Evolutionary conservation across 1,140 invertebrate species (phyloP), one percentile per base, ranked within the genome.

Genomic region (Mamestra configurata): DNA sequence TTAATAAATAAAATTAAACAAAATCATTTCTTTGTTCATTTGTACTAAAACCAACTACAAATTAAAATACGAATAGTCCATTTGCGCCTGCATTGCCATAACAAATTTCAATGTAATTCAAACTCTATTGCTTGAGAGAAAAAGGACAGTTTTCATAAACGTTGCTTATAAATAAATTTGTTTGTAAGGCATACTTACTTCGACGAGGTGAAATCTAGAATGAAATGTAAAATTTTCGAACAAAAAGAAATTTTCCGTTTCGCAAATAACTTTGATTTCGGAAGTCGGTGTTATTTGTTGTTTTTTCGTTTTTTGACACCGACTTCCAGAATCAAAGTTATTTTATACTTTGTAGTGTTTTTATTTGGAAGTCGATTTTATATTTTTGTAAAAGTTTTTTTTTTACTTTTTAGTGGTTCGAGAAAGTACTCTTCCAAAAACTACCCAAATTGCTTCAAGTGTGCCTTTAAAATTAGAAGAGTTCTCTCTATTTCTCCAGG

Each of bases 11-110:
- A 55, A 55, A 55, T 55, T 55, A 22, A 24, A n/a, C 22, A 31
- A n/a, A n/a, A n/a, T 31, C 10, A 0, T 15, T 1, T 1, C 35
- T 5, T 35, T 20, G n/a, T 35, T 15, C 46, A 70, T 70, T 70
- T 10, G 20, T 24, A 22, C 5, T 37, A 15, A 46, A 4, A 43
- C 15, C 53, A 55, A 55, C 53, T 43, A 70, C 40, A 20, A 10
- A 70, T 70, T 70, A 46, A 40, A 70, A 70, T 49, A 70, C 66
- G 37, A 70, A 70, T 70, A 18, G 66, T 11, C 66, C 66, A 70
- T 70, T 40, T 46, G 37, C 20, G 37, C 37, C 66, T 46, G 66
- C 46, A 40, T 70, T 70, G n/a, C 66, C 66, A 70, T 46, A 46
- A 49, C 66, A 70, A 70, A 70, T 15, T 46, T 70, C 24, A 40